These are phyloP conservation scores for Pteromalus puparum DNA, from an alignment of 1,140 invertebrate species.

Conservation along the genomic window DNA sequence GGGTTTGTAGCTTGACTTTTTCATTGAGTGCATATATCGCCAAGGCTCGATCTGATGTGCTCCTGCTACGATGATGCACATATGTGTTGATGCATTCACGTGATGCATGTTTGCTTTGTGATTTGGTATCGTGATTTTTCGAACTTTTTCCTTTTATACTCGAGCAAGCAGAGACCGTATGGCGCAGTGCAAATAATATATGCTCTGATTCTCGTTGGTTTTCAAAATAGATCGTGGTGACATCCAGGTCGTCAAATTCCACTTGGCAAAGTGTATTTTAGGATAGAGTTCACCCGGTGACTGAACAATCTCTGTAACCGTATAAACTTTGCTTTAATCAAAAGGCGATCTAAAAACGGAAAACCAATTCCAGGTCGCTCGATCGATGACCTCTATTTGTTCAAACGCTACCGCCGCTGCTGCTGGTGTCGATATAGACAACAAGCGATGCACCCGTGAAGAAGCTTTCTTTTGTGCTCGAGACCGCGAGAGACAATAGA, in stretches of 20 bases:
- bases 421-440: not conserved
- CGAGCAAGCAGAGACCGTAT: not conserved
- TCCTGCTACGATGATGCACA: not conserved
- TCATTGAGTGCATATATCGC: conserved; percentile 43
- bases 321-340: too few species aligned
- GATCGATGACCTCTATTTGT: conserved; percentile 38
- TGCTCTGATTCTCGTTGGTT: too few species aligned
- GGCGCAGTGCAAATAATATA: too few species aligned
- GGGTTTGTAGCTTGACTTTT: not conserved
- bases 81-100: conserved; percentile 23
- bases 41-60: not conserved
- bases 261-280: too few species aligned
- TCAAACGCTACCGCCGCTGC: not conserved
- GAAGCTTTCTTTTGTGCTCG: conserved; percentile 21
- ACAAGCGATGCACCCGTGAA: not conserved
- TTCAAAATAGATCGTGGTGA: too few species aligned
- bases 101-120: conserved; percentile 36
- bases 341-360: not conserved
- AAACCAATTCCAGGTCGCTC: conserved; percentile 4
- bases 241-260: too few species aligned
- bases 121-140: conserved; percentile 2
- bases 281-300: too few species aligned
- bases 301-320: too few species aligned
- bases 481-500: conserved; percentile 15
- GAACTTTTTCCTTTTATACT: not conserved